Evolutionary conservation across 2,797 vertebrate genomes (phyloP).

Genomic region (Huso huso): DNA sequence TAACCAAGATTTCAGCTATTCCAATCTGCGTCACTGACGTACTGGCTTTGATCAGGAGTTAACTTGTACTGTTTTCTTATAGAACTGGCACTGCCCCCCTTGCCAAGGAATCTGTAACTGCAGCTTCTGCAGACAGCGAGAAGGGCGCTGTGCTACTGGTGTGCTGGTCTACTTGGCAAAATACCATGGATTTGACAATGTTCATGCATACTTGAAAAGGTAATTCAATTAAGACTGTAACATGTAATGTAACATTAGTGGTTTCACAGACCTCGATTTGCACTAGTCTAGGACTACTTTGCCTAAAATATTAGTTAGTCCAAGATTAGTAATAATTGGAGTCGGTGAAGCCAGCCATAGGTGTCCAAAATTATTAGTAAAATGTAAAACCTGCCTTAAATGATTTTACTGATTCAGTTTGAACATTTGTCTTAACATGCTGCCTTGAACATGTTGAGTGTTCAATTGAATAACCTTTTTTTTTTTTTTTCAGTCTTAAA

Average conservation of each 20-base stretch:
- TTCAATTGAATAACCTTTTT: no score
- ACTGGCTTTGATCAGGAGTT: background rate
- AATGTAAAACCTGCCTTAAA: no score
- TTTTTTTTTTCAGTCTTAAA: constrained; percentile 67
- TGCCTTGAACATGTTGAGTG: no score
- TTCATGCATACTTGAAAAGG: constrained; percentile 90
- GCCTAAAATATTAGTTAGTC: background rate
- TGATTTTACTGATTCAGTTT: no score
- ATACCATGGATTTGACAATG: constrained; percentile 87
- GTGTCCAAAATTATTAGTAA: no score
- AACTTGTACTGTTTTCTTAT: background rate
- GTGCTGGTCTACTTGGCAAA: constrained; percentile 93
- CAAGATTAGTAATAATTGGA: no score
- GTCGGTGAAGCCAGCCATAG: no score
- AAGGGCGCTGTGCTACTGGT: constrained; percentile 88
- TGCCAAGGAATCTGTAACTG: constrained; percentile 97
- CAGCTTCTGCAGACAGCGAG: constrained; percentile 92
- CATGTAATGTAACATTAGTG: background rate
- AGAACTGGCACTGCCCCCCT: constrained; percentile 90
- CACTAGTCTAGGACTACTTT: background rate
- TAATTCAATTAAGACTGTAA: constrained; percentile 29
- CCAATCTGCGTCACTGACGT: no score
- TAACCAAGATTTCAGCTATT: no score
- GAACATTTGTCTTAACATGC: no score
- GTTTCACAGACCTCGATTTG: background rate